A percentile compares a stretch with the other conserved stretches of the same genome.
These are phyloP conservation scores for Odontomachus brunneus DNA, from an alignment of 1,140 invertebrate genomes.

Conservation along the genomic window DNA sequence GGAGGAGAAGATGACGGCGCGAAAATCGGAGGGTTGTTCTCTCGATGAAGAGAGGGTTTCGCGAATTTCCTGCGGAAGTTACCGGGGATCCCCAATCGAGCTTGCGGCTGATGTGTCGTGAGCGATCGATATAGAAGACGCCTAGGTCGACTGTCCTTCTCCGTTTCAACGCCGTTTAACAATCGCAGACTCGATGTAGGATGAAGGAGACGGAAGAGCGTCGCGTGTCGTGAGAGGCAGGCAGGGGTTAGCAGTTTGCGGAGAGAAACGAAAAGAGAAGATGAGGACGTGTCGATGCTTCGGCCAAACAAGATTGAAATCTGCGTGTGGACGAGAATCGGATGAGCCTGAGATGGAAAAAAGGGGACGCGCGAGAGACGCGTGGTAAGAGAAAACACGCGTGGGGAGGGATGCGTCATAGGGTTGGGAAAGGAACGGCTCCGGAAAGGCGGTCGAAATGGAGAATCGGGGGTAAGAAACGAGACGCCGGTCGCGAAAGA, in stretches of 20 bases:
- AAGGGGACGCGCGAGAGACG: constrained; percentile 64
- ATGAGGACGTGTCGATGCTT: constrained; percentile 74
- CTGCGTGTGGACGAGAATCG: constrained; percentile 76
- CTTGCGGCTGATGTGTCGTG: constrained; percentile 45
- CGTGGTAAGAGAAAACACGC: constrained; percentile 49
- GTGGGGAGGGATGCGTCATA: constrained; percentile 50
- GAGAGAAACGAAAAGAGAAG: constrained; percentile 65
- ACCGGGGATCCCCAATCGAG: constrained; percentile 59
- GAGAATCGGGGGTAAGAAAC: constrained; percentile 49
- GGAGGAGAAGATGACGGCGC: background rate
- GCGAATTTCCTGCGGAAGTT: constrained; percentile 74
- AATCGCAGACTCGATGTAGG: constrained; percentile 47
- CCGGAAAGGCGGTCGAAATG: constrained; percentile 29
- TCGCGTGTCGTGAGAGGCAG: constrained; percentile 2
- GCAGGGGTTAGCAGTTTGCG: constrained; percentile 52
- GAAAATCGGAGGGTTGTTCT: constrained; percentile 56
- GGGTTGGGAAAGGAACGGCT: constrained; percentile 16
- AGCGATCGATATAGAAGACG: constrained; percentile 60
- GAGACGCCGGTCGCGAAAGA: constrained; percentile 4
- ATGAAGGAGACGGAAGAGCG: constrained; percentile 21
- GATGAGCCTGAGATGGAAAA: constrained; percentile 75
- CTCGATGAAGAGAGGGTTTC: constrained; percentile 34
- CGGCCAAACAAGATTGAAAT: constrained; percentile 81
- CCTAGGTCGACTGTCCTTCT: constrained; percentile 57
- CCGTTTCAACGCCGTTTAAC: constrained; percentile 54